Percentiles rank a stretch among this genome's conserved stretches.
phyloP scores from a whole-genome alignment of 2,797 vertebrate species.

The Sardinella longiceps region DNA sequence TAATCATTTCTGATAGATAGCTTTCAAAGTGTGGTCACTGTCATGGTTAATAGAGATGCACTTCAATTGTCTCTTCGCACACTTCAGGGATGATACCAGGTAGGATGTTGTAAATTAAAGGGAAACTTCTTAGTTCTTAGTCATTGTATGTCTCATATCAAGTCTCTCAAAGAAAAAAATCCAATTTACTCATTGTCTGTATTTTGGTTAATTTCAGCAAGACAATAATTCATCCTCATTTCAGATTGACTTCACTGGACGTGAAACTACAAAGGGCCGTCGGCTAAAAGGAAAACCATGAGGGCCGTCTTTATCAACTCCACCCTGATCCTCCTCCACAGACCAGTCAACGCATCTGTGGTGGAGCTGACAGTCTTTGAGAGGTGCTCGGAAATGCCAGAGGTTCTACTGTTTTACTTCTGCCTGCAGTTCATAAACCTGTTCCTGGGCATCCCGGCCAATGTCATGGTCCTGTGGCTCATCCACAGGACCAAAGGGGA shows the following conservation, averaged over 20 bases:
- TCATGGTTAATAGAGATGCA: neutral
- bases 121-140: too few species aligned
- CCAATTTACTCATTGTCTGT: neutral
- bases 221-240: neutral
- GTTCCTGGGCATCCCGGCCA: constrained; percentile 77
- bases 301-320: constrained; percentile 61
- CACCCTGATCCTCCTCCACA: constrained; percentile 55
- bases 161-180: neutral
- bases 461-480: constrained; percentile 77
- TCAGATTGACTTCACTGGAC: neutral
- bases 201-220: neutral
- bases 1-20: neutral
- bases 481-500: constrained; percentile 70
- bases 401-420: constrained; percentile 70
- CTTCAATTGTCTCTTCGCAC: neutral
- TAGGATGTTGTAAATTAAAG: neutral
- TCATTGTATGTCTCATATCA: neutral
- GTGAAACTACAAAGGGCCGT: neutral
- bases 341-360: constrained; percentile 51
- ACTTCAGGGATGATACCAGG: neutral
- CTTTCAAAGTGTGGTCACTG: neutral
- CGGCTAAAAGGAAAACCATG: constrained; percentile 51
- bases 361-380: constrained; percentile 56
- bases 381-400: constrained; percentile 63
- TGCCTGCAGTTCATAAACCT: constrained; percentile 75